Percentiles rank a stretch among this genome's conserved stretches.
Conservation (phyloP, 2,797 vertebrate genomes). For the Amniataba percoides region DNA sequence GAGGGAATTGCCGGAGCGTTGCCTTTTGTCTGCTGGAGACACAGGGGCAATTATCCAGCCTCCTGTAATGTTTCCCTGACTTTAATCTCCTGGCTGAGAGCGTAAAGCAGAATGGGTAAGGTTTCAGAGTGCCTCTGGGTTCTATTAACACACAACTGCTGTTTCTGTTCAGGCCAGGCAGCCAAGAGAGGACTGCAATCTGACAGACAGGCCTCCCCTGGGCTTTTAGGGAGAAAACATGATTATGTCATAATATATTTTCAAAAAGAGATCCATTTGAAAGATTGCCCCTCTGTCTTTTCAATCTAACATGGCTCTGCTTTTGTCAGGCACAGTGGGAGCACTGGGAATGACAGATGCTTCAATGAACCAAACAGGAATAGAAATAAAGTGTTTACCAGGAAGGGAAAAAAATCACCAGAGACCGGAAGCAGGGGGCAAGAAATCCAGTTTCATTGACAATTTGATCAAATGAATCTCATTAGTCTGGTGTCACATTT, state of each 20-base stretch:
- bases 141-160: slow-evolving; percentile 87
- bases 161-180: slow-evolving; percentile 81
- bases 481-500: slow-evolving; percentile 38
- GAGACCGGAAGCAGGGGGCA: slow-evolving; percentile 45
- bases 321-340: slow-evolving; percentile 79
- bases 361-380: slow-evolving; percentile 78
- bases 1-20: slow-evolving; percentile 86
- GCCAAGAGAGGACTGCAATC: slow-evolving; percentile 78
- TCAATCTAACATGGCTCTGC: slow-evolving; percentile 81
- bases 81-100: slow-evolving; percentile 88
- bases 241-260: slow-evolving; percentile 90
- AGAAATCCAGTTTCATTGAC: slow-evolving; percentile 53
- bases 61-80: slow-evolving; percentile 88
- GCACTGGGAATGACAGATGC: slow-evolving; percentile 78
- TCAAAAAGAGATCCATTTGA: slow-evolving; percentile 86
- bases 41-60: slow-evolving; percentile 85
- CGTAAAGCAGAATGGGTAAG: slow-evolving; percentile 85
- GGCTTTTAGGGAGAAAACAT: slow-evolving; percentile 86
- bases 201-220: slow-evolving; percentile 84
- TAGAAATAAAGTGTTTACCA: slow-evolving; percentile 75
- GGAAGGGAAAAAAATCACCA: slow-evolving; percentile 39
- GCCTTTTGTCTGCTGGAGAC: slow-evolving; percentile 86
- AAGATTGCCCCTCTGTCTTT: slow-evolving; percentile 84
- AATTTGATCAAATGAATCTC: slow-evolving; percentile 51
- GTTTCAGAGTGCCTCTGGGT: slow-evolving; percentile 88